Evolutionary conservation across 92 coral and sea anemone species (phyloP).

Genomic region (Plumapathes pennacea): DNA sequence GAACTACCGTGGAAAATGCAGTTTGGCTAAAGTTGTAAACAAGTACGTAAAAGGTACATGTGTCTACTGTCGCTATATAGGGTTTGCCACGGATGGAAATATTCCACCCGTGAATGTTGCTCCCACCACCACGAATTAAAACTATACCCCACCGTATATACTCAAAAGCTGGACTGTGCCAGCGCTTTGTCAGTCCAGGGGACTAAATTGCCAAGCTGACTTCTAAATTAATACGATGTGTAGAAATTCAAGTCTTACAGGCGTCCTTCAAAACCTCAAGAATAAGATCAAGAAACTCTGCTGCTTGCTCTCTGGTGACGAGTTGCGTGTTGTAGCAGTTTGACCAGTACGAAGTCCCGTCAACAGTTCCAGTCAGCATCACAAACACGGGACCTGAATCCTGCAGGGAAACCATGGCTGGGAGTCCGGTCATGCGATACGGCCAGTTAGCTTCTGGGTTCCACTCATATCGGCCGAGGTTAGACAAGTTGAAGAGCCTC

Average conservation of each 20-base stretch:
- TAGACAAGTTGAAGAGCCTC: constrained; percentile 5
- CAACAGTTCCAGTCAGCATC: neutral
- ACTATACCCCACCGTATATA: too few relatives aligned
- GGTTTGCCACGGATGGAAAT: too few relatives aligned
- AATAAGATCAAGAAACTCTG: neutral
- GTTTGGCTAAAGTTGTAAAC: too few relatives aligned
- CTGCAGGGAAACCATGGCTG: neutral
- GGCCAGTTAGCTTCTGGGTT: neutral
- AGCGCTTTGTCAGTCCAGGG: too few relatives aligned
- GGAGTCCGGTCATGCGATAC: neutral
- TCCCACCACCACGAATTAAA: too few relatives aligned
- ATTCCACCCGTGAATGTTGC: too few relatives aligned
- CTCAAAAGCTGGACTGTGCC: too few relatives aligned
- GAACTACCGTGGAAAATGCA: too few relatives aligned
- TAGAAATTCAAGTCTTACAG: neutral
- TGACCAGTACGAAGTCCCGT: neutral
- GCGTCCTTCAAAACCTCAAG: neutral
- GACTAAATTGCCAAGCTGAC: too few relatives aligned
- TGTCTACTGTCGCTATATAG: too few relatives aligned
- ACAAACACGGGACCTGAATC: neutral
- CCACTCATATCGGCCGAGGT: neutral
- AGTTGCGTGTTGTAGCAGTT: constrained; percentile 1
- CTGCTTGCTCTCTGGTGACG: constrained; percentile 6
- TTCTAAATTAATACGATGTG: too few relatives aligned
- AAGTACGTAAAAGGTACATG: too few relatives aligned